Evolutionary conservation across 2,888 invertebrate genomes (phyloP), one percentile per base, ranked within the genome.

Genomic region (Ectemnius continuus): DNA sequence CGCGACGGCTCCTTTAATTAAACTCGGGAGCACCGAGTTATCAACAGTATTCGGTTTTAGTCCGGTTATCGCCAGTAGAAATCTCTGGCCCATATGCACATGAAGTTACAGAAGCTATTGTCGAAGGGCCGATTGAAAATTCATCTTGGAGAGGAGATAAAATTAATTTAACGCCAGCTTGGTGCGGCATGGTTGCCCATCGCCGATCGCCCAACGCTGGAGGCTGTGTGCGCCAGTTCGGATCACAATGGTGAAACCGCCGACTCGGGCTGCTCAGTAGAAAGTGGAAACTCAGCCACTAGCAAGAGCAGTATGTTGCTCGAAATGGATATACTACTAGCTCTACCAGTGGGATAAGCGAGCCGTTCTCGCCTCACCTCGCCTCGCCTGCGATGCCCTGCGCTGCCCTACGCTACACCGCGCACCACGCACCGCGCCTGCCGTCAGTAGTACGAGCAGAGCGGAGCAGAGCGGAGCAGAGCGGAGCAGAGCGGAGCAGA

Each of bases 151-250:
- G 86, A 88, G 87, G 88, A 91, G 90, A 91, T 91, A 90, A 90
- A 91, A 91, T 90, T 91, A 91, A 91, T 91, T 90, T 89, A 89
- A 89, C 88, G 88, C 87, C 85, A 84, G 86, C 87, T 85, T 84
- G 81, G 83, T 84, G 85, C 81, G 80, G 78, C 70, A 78, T 76
- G 82, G 84, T 59, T 81, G 83, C 89, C 84, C 2, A 23, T 23
- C 23, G 83, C 90, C 84, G n/a, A n/a, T n/a, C n/a, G 83, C 89
- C 84, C 2, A 23, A 3, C 23, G 83, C 90, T 84, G 79, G 78
- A 76, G 90, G 90, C 87, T 90, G 85, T 90, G 80, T 90, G 83
- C 88, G 70, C 86, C 88, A 89, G 85, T 84, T 85, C 81, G 86
- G 87, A 90, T 91, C 89, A 91, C 90, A 91, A 91, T 90, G 89